These are phyloP conservation scores for Leuctra nigra DNA, from an alignment of 2,888 invertebrate species.

Conservation along the genomic window DNA sequence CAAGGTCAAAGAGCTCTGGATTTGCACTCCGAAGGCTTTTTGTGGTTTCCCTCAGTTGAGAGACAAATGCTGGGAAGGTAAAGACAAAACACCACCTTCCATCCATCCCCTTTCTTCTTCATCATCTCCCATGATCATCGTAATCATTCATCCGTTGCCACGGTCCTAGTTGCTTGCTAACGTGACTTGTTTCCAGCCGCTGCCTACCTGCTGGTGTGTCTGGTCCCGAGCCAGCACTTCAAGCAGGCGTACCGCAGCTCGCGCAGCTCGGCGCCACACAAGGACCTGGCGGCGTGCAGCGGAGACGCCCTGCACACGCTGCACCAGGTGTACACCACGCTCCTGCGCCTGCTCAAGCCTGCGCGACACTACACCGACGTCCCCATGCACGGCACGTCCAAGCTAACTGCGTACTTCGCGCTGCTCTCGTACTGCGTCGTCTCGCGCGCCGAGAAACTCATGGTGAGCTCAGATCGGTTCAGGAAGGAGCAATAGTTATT, in stretches of 20 bases:
- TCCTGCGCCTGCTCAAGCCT: slow-evolving; percentile 67
- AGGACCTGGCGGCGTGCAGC: slow-evolving; percentile 41
- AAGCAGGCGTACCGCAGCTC: slow-evolving; percentile 72
- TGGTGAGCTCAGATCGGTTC: slow-evolving; percentile 70
- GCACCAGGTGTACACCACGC: slow-evolving; percentile 64
- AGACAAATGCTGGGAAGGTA: no score
- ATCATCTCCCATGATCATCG: no score
- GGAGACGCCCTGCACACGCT: slow-evolving; percentile 55
- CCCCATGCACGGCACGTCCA: slow-evolving; percentile 81
- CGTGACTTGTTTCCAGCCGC: slow-evolving; percentile 59
- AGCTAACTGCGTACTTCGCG: slow-evolving; percentile 88
- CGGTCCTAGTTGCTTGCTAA: neutral
- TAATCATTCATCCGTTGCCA: no score
- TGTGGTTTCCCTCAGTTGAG: no score
- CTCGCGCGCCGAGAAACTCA: slow-evolving; percentile 82
- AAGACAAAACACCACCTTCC: no score
- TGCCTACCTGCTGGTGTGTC: slow-evolving; percentile 78
- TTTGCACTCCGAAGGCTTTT: no score
- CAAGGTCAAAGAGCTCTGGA: no score
- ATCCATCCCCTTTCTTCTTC: no score
- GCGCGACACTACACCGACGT: slow-evolving; percentile 84
- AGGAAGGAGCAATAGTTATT: no score
- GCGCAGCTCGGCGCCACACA: slow-evolving; percentile 45
- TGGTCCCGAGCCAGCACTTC: slow-evolving; percentile 88
- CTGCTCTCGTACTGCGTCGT: slow-evolving; percentile 88